Percentiles rank a stretch among this genome's conserved stretches.
These are phyloP conservation scores for Siniperca knerii DNA, from an alignment of 2,113 vertebrate species.

Conservation along the genomic window DNA sequence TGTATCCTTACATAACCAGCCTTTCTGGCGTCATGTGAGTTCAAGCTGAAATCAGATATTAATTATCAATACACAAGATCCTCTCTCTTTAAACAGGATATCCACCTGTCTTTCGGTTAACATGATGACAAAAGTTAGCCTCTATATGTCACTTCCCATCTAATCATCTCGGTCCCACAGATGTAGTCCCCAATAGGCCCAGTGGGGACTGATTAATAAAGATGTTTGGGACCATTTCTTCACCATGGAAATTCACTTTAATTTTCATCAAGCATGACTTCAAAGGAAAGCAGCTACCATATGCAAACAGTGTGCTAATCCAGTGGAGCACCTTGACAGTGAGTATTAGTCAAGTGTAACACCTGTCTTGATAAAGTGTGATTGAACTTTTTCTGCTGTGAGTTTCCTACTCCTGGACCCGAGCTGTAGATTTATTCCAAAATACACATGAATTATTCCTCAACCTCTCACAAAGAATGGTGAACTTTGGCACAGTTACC, in stretches of 20 bases:
- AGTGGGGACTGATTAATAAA: not conserved
- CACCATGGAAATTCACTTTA: not conserved
- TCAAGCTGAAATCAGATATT: not conserved
- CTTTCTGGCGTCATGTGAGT: not conserved
- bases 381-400: not conserved
- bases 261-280: too few relatives aligned
- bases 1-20: not conserved
- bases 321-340: not conserved
- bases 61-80: not conserved
- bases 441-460: not conserved
- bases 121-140: not conserved
- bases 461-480: not conserved
- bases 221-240: not conserved
- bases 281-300: not conserved
- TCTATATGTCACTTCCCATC: not conserved
- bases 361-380: not conserved
- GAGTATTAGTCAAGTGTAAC: not conserved
- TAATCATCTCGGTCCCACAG: not conserved
- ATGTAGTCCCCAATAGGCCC: not conserved
- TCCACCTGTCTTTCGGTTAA: not conserved
- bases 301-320: conserved; percentile 9
- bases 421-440: not conserved
- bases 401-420: not conserved
- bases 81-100: not conserved
- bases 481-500: not conserved